Percentiles rank a stretch among this genome's conserved stretches.
phyloP scores from a whole-genome alignment of 2,797 vertebrate species.

The Threskiornis aethiopicus region DNA sequence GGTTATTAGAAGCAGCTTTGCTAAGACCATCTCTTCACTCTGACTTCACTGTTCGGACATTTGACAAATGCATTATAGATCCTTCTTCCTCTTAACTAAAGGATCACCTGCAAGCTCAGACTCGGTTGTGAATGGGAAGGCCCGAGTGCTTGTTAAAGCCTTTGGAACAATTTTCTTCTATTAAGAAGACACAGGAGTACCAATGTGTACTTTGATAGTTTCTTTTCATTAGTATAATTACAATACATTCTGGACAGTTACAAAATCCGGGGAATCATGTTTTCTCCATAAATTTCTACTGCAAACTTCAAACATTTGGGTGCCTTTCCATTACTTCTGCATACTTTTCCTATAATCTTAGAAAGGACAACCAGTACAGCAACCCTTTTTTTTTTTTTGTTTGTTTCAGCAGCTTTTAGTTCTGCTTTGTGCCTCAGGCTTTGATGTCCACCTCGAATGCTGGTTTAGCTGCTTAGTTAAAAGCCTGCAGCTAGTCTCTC shows the following conservation, averaged over 20 bases:
- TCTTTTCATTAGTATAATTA: constrained; percentile 45
- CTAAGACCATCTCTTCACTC: not conserved
- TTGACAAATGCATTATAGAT: not conserved
- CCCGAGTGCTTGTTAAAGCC: not conserved
- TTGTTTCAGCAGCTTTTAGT: not conserved
- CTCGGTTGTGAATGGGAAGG: not conserved
- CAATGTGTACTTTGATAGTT: not conserved
- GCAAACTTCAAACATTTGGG: not conserved
- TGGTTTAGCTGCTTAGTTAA: not conserved
- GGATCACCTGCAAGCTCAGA: not conserved
- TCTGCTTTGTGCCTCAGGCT: not conserved
- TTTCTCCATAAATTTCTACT: constrained; percentile 5
- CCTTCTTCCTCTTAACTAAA: not conserved
- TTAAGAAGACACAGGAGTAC: constrained; percentile 39
- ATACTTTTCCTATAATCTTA: not conserved
- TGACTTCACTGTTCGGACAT: not conserved
- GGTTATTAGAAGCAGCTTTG: not conserved
- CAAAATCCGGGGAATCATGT: not conserved
- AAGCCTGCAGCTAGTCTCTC: not conserved
- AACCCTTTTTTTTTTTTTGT: not conserved
- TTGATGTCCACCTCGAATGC: not conserved
- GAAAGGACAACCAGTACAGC: not conserved
- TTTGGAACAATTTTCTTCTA: constrained; percentile 6
- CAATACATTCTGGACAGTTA: constrained; percentile 53
- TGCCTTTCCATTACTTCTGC: not conserved